These are phyloP conservation scores for Speoplatyrhinus poulsoni DNA, from an alignment of 2,113 vertebrate genomes.

Conservation along the genomic window DNA sequence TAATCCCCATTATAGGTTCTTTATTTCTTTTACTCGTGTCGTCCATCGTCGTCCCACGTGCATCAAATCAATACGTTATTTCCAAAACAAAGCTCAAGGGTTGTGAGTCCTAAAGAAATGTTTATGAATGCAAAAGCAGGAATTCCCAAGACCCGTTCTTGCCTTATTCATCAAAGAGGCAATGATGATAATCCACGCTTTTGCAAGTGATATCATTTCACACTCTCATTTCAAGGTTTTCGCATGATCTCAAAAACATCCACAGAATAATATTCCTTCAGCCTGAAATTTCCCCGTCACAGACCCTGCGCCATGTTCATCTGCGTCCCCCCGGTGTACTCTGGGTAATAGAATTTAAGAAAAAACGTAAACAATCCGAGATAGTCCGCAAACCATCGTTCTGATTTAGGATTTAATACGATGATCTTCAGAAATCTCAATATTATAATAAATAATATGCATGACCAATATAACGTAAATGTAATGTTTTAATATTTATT, in stretches of 20 bases:
- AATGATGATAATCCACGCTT: conserved; percentile 71
- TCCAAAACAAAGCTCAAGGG: conserved; percentile 73
- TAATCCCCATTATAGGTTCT: conserved; percentile 67
- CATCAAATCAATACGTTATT: conserved; percentile 29
- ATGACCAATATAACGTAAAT: too few species aligned
- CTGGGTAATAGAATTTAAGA: conserved; percentile 61
- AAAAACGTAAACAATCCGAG: conserved; percentile 56
- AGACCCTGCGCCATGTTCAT: conserved; percentile 65
- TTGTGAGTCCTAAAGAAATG: conserved; percentile 92
- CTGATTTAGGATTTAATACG: too few species aligned
- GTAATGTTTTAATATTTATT: too few species aligned
- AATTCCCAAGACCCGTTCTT: conserved; percentile 71
- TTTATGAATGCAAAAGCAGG: conserved; percentile 84
- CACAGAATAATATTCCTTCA: conserved; percentile 44
- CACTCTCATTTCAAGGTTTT: conserved; percentile 79
- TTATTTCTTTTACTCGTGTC: conserved; percentile 43
- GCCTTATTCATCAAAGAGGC: conserved; percentile 76
- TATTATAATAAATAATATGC: too few species aligned
- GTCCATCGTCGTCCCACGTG: conserved; percentile 59
- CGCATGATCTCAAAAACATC: conserved; percentile 59
- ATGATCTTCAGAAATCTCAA: too few species aligned
- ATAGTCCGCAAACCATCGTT: conserved; percentile 14
- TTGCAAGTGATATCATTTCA: conserved; percentile 84
- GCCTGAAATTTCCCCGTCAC: conserved; percentile 48
- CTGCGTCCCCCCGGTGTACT: conserved; percentile 56